Evolutionary conservation across 2,888 invertebrate species (phyloP).

Genomic region (Sympetrum striolatum): DNA sequence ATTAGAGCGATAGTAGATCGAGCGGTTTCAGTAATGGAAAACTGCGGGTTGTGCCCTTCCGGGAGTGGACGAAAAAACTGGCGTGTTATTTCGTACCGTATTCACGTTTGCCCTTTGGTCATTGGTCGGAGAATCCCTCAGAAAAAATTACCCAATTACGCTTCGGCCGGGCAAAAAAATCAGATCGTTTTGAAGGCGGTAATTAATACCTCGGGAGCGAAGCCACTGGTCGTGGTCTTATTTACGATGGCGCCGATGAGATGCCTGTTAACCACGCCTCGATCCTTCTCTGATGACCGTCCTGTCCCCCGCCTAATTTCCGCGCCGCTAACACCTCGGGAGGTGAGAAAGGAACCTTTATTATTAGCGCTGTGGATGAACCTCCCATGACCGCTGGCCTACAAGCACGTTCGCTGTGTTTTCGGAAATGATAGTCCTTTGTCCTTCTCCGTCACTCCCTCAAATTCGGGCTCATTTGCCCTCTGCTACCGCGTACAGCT

Average conservation of each 20-base stretch:
- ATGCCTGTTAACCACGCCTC: slow-evolving; percentile 17
- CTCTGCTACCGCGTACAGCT: background rate
- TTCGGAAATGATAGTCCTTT: background rate
- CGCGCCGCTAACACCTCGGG: background rate
- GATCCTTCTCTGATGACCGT: slow-evolving; percentile 13
- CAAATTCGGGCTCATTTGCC: background rate
- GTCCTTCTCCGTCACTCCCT: background rate
- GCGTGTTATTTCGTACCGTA: background rate
- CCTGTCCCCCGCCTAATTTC: background rate
- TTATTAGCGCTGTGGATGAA: background rate
- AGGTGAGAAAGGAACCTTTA: slow-evolving; percentile 2
- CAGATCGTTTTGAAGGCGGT: background rate
- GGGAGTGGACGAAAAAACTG: background rate
- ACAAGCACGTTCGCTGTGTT: background rate
- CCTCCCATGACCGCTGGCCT: background rate
- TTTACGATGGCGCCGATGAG: slow-evolving; percentile 28
- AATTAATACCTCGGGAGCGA: background rate
- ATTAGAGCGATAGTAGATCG: too few species aligned
- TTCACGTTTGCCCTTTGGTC: background rate
- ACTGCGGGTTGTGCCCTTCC: too few species aligned
- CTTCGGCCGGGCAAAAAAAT: background rate
- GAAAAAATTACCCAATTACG: background rate
- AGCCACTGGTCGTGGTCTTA: slow-evolving; percentile 13
- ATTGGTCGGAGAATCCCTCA: background rate
- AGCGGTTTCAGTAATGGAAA: too few species aligned